Base-by-base conservation (phyloP, 2,888 invertebrate genomes). In the Rhamnusium bicolor region DNA sequence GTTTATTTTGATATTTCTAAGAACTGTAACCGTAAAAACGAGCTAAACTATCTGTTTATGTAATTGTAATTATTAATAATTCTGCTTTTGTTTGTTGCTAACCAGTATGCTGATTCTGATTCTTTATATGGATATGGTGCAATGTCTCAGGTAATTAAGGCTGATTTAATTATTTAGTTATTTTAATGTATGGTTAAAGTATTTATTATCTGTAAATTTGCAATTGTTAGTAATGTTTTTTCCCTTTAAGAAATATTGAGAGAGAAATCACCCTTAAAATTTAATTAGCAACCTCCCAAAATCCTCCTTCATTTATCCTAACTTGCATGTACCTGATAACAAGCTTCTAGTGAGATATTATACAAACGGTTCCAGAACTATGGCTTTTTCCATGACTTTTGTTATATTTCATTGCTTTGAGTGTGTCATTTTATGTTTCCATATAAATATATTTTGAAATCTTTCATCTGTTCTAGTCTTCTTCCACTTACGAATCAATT, bases 401-500 rank as follows among this genome's bases (percentile, higher is more conserved):
- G n/a, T n/a, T n/a, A n/a, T n/a, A n/a, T n/a, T n/a, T n/a, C n/a
- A 24, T 24, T 24, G 24, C 6, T 24, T 24, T 24, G 24, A 24
- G 6, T 4, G 24, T 24, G 24, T 24, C 24, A 24, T 24, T 24
- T 24, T 6, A 24, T 24, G 24, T 24, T 24, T 2, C 2, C 6
- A 2, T 24, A 6, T 6, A 2, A 24, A 24, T 24, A 4, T 24
- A 24, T 4, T 4, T 24, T 24, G 24, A 2, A 4, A 24, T 24
- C 24, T 24, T 32, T n/a, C n/a, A n/a, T 61, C 19, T 61, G n/a
- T 7, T 82, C n/a, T 80, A 91, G 90, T 89, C 89, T 29, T 91
- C 91, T 1, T 91, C 91, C 18, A 94, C 94, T 0, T 96, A 96
- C 88, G 96, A 96, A 87, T 96, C 96, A 21, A 93, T 96, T 79